Conservation (phyloP, 2,113 vertebrate species). For the Dicaeum eximium region DNA sequence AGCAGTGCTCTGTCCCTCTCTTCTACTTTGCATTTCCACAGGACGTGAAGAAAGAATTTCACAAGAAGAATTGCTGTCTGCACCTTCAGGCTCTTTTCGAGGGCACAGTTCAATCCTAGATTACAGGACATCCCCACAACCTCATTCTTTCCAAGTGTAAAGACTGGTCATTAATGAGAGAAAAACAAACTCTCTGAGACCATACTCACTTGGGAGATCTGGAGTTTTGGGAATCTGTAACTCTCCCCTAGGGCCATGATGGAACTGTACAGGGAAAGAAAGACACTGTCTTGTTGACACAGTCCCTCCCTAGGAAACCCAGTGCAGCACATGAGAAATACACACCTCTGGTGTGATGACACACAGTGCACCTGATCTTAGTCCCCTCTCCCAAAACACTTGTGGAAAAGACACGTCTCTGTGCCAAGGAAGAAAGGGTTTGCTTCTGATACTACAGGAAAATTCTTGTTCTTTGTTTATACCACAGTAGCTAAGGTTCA, state of each 20-base stretch:
- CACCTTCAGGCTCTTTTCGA: neutral
- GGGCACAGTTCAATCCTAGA: neutral
- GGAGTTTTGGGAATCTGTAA: neutral
- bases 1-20: neutral
- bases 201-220: neutral
- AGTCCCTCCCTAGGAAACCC: neutral
- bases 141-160: neutral
- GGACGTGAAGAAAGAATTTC: neutral
- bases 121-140: neutral
- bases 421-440: neutral
- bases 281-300: neutral
- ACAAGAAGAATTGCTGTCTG: neutral
- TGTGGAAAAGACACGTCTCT: neutral
- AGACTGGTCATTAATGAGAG: neutral
- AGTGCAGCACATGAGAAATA: neutral
- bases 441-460: neutral
- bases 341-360: neutral
- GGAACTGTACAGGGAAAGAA: neutral
- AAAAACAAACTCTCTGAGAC: neutral
- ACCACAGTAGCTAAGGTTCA: neutral
- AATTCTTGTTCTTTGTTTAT: neutral
- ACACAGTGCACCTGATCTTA: neutral
- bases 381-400: neutral
- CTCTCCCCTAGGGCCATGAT: neutral
- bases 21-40: neutral